These are phyloP conservation scores for Limonius californicus DNA, from an alignment of 1,140 invertebrate species.

Conservation along the genomic window DNA sequence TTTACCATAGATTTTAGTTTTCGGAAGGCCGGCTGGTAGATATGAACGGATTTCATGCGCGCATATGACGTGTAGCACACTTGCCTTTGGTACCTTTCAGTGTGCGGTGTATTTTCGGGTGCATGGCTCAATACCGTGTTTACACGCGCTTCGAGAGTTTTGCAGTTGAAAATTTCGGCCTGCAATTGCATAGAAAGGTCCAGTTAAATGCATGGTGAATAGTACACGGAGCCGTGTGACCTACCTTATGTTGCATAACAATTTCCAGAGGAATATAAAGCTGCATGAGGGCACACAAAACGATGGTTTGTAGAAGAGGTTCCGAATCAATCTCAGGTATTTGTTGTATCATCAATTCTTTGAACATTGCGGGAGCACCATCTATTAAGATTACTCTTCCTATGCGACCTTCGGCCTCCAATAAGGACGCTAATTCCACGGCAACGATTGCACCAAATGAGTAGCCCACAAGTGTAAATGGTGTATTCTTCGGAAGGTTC, in stretches of 20 bases:
- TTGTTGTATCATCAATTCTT: conserved; percentile 46
- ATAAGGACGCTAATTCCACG: conserved; percentile 51
- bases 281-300: conserved; percentile 53
- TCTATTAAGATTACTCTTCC: conserved; percentile 57
- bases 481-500: background rate
- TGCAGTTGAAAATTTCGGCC: background rate
- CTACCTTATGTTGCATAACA: conserved; percentile 54
- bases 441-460: conserved; percentile 61
- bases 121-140: conserved; percentile 38
- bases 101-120: conserved; percentile 48
- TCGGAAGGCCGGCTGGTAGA: conserved; percentile 49
- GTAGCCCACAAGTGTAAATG: conserved; percentile 60
- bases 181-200: background rate
- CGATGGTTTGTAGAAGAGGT: conserved; percentile 51
- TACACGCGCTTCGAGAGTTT: background rate
- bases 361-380: conserved; percentile 56
- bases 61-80: conserved; percentile 53
- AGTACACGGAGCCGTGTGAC: too few relatives aligned
- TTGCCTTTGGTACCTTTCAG: conserved; percentile 48
- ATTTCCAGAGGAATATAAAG: conserved; percentile 49
- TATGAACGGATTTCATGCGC: conserved; percentile 54
- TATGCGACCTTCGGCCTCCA: conserved; percentile 56
- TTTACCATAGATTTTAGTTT: conserved; percentile 57
- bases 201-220: too few relatives aligned
- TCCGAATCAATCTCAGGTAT: conserved; percentile 47